Evolutionary conservation across 2,797 vertebrate species (phyloP), one percentile per base, ranked within the genome.

Genomic region (Acanthurus tractus): DNA sequence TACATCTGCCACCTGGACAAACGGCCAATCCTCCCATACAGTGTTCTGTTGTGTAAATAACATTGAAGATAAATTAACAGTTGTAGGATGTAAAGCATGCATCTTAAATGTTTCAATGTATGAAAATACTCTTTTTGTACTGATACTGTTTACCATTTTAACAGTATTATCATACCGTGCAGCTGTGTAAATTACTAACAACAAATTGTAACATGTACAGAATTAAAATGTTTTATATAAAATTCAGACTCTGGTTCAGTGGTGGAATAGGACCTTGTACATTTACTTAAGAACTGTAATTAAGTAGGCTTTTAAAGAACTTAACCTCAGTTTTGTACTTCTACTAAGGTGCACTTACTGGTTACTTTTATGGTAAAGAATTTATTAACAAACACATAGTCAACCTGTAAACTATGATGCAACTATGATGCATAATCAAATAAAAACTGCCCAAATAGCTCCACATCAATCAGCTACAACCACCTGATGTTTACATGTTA

Each of bases 61-160:
- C 13, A 50, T 18, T 71, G 8, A 66, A 48, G 50, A 58, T 53
- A 29, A 20, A 42, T 23, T 25, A 67, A 36, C 50, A 29, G 58
- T 50, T 61, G 57, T 86, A 82, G 67, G 46, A 22, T 75, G 42
- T 88, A 61, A 81, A 70, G 88, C 4, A 40, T 66, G 69, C 76
- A 42, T 80, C 64, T 79, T 54, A 54, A 74, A 70, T 81, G 73
- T 88, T 73, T 82, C 34, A 70, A 40, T 48, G 53, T 63, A 59
- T 78, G 65, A 64, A 74, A 57, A 63, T 82, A 36, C 81, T 79
- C 42, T 87, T 93, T 93, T 92, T 91, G 70, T 90, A 92, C 82
- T 63, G 71, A 83, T 74, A 52, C 67, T 81, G 55, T 83, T 79
- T 76, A 74, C 20, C 74, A 70, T 66, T 79, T 77, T 76, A 79